Evolutionary conservation across 2,797 vertebrate species (phyloP).

Genomic region (Onychomys leucogaster): DNA sequence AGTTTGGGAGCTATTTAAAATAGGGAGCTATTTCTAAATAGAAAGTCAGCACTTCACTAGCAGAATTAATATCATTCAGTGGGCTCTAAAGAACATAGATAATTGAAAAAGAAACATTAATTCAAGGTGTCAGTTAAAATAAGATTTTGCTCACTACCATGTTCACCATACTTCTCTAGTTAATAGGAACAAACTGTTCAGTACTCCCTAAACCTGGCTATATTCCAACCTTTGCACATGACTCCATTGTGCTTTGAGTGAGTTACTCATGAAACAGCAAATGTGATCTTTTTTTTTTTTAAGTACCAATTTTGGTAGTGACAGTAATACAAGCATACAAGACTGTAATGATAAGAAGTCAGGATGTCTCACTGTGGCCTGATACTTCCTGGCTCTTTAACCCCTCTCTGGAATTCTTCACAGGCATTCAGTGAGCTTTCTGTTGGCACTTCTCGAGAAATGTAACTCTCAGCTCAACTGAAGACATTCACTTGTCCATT

Average conservation of each 20-base stretch:
- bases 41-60: slow-evolving; percentile 19
- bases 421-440: neutral
- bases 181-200: neutral
- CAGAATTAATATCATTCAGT: neutral
- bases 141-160: neutral
- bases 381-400: neutral
- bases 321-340: neutral
- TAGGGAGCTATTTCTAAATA: slow-evolving; percentile 18
- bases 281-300: neutral
- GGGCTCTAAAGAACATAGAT: neutral
- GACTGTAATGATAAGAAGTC: neutral
- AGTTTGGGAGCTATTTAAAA: no score
- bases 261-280: slow-evolving; percentile 15
- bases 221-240: neutral
- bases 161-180: slow-evolving; percentile 13
- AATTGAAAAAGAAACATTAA: slow-evolving; percentile 1
- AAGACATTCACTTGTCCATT: slow-evolving; percentile 32
- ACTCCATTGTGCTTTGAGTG: neutral
- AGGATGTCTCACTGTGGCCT: neutral
- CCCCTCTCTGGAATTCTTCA: neutral
- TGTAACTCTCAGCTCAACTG: slow-evolving; percentile 14
- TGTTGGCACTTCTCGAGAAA: slow-evolving; percentile 7
- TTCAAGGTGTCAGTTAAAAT: slow-evolving; percentile 12
- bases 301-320: neutral
- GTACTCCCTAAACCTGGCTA: neutral